Conservation (phyloP, 92 coral and sea anemone species). For the Epizoanthus rinbou region DNA sequence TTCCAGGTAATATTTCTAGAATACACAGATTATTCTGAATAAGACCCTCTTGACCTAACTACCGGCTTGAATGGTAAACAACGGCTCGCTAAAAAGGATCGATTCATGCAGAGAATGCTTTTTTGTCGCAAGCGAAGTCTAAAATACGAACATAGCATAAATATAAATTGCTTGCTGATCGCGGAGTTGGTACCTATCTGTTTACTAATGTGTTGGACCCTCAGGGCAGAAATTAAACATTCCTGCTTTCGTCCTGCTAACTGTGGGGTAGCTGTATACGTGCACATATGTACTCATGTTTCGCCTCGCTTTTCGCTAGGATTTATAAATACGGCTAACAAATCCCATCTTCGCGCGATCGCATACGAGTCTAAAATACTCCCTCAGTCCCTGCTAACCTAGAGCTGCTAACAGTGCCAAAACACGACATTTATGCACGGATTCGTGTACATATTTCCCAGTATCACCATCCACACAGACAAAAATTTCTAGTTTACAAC, state of each 20-base stretch:
- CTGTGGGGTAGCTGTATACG: background rate
- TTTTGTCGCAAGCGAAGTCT: no score
- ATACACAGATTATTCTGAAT: background rate
- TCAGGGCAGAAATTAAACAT: background rate
- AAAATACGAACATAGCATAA: background rate
- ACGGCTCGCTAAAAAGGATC: background rate
- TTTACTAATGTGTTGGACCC: no score
- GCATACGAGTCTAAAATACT: background rate
- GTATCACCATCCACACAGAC: no score
- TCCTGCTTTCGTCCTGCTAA: background rate
- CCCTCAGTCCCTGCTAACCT: no score
- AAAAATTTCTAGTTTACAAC: no score
- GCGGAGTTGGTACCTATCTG: background rate
- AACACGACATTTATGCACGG: no score
- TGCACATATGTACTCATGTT: background rate
- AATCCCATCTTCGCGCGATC: no score
- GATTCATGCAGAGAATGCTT: background rate
- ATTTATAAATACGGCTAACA: background rate
- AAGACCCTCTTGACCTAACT: slow-evolving; percentile 7
- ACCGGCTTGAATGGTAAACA: background rate
- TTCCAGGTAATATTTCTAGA: background rate
- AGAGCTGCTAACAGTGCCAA: background rate
- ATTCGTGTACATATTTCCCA: no score
- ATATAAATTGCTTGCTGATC: background rate
- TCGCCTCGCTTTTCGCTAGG: background rate